A percentile compares a stretch with the other conserved stretches of the same genome.
Evolutionary conservation across 2,113 vertebrate species (phyloP).

Genomic region (Thalassoma bifasciatum): DNA sequence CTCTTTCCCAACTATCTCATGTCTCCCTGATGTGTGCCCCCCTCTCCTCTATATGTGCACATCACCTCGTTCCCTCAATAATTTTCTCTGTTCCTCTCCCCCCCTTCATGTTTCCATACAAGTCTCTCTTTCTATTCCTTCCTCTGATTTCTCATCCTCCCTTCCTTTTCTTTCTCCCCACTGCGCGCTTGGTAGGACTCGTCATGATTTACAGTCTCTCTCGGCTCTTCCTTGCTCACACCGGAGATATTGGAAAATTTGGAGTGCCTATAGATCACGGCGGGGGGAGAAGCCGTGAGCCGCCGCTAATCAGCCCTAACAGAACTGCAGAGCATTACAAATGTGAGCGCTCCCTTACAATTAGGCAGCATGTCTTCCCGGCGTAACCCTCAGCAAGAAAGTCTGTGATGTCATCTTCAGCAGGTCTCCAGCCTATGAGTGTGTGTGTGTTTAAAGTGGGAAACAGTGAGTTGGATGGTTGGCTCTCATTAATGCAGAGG

Average conservation of each 20-base stretch:
- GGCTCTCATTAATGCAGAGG: constrained; percentile 76
- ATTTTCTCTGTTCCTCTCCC: constrained; percentile 54
- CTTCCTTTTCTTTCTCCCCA: constrained; percentile 46
- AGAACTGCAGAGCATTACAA: constrained; percentile 76
- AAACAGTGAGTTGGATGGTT: constrained; percentile 51
- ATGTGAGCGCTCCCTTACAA: constrained; percentile 74
- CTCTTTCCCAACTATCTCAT: constrained; percentile 66
- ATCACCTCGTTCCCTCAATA: constrained; percentile 67
- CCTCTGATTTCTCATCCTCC: constrained; percentile 48
- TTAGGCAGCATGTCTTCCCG: constrained; percentile 67
- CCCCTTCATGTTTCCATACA: constrained; percentile 68
- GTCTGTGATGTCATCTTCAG: constrained; percentile 70
- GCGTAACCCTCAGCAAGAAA: constrained; percentile 57
- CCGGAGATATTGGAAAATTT: constrained; percentile 77
- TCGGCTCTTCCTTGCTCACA: constrained; percentile 74
- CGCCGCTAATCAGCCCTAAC: constrained; percentile 81
- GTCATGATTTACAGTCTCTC: constrained; percentile 80
- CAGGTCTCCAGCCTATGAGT: constrained; percentile 31
- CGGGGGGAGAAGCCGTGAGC: constrained; percentile 67
- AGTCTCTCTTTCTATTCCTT: constrained; percentile 35
- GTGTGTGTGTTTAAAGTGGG: constrained; percentile 24
- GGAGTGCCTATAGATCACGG: constrained; percentile 82
- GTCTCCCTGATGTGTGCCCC: constrained; percentile 71
- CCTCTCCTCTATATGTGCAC: constrained; percentile 51
- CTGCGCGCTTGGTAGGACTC: constrained; percentile 55